Base-by-base conservation (phyloP, 1,140 invertebrate species). In the Mercenaria mercenaria region DNA sequence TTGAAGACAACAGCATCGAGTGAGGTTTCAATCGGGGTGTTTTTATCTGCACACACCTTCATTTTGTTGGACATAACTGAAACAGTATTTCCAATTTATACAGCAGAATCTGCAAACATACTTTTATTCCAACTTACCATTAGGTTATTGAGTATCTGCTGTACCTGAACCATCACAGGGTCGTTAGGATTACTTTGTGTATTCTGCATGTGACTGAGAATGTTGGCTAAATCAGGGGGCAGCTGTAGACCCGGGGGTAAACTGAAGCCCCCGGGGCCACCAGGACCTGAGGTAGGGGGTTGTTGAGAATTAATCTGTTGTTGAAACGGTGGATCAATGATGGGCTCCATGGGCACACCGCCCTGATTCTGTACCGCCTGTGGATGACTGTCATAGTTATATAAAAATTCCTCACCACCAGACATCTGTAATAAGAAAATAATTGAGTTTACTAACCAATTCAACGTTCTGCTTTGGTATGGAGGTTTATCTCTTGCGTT, bases 201-300 rank as follows among this genome's bases (percentile, higher is more conserved):
- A 23, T 91, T 91, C 81, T 94, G 94, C 61, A 94, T 85, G 26
- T 93, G 93, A 34, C 90, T 85, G 23, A 95, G 72, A 29, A 95
- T 88, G 80, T 89, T 92, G 15, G 92, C 89, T 23, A 95, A 15
- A 43, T 95, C 94, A 81, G 93, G 93, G 0, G 94, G 93, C 37
- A 95, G 79, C 67, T 91, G 82, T 1, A 83, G 32, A 23, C 76
- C 77, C 26, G 34, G 83, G 56, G 64, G 89, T 83, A 69, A 32
- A 1, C 50, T 61, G 37, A 79, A 32, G 18, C 47, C 67, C 20
- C 34, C 39, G 6, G 29, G 59, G 15, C 10, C 59, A 18, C 0
- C 37, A 13, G 6, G 56, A n/a, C n/a, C n/a, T 3, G 72, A 41
- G 41, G 64, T 56, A 1, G 64, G 47, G 0, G 26, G 56, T 37